Evolutionary conservation across 1,140 invertebrate genomes (phyloP).

Genomic region (Caenorhabditis briggsae): DNA sequence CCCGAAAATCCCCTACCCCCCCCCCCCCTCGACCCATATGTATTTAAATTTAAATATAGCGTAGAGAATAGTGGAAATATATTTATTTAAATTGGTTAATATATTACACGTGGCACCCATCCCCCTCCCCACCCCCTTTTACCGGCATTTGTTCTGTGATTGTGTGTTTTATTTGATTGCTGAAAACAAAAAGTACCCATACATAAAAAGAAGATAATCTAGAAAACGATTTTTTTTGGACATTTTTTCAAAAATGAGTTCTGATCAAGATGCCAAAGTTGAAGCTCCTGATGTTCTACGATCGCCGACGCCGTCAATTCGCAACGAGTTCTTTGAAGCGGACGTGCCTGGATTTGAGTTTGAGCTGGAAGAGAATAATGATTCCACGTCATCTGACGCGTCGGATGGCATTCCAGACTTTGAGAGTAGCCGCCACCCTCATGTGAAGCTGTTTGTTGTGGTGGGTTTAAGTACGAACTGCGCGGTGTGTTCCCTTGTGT

Average conservation of each 20-base stretch:
- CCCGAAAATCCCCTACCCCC: too few species aligned
- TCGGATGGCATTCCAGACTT: not conserved
- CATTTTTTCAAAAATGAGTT: not conserved
- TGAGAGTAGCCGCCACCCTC: not conserved
- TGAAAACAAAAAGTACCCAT: not conserved
- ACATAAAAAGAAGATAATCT: not conserved
- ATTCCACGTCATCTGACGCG: not conserved
- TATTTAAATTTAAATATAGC: not conserved
- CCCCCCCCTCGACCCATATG: not conserved
- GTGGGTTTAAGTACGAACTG: not conserved
- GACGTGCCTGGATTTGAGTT: constrained; percentile 33
- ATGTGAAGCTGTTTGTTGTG: constrained; percentile 21
- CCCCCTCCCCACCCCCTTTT: not conserved
- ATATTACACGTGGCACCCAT: constrained; percentile 8
- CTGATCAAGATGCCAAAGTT: not conserved
- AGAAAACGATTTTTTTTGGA: not conserved
- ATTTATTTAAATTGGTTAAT: constrained; percentile 31
- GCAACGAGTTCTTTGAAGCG: not conserved
- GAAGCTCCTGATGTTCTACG: not conserved
- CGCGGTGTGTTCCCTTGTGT: too few species aligned
- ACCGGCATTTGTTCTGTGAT: constrained; percentile 39
- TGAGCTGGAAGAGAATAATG: constrained; percentile 8
- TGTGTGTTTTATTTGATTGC: constrained; percentile 32
- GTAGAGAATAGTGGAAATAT: not conserved
- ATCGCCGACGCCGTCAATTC: not conserved